Percentiles rank a stretch among this genome's conserved stretches.
These are phyloP conservation scores for Drosophila fulvimacula DNA, from an alignment of 2,888 invertebrate genomes.

Conservation along the genomic window DNA sequence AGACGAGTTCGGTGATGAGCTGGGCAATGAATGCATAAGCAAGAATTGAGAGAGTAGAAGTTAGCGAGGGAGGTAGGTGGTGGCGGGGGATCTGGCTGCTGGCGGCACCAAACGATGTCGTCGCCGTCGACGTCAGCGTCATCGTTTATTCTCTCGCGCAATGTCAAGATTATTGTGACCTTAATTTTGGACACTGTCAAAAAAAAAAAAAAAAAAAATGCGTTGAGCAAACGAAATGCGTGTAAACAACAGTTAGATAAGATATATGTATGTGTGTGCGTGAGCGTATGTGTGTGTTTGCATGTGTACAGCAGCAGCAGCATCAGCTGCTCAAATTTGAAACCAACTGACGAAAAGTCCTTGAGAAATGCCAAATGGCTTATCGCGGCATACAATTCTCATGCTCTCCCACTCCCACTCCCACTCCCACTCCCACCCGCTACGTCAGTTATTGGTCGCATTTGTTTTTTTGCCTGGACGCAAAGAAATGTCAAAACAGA, in stretches of 20 bases:
- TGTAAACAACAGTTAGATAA: conserved; percentile 48
- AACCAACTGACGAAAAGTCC: conserved; percentile 41
- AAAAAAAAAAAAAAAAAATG: too few relatives aligned
- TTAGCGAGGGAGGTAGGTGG: neutral
- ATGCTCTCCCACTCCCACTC: conserved; percentile 1
- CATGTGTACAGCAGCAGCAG: neutral
- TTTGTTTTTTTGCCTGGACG: conserved; percentile 22
- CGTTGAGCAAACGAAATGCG: conserved; percentile 35
- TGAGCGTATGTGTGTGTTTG: neutral
- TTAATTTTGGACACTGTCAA: conserved; percentile 64
- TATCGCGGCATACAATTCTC: conserved; percentile 27
- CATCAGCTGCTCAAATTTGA: conserved; percentile 10
- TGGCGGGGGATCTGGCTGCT: conserved; percentile 8
- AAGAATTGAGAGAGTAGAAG: neutral
- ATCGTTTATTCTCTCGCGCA: conserved; percentile 55
- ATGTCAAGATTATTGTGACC: conserved; percentile 76
- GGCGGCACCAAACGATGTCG: conserved; percentile 21
- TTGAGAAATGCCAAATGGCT: conserved; percentile 58
- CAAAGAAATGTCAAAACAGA: conserved; percentile 49
- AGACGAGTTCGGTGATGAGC: conserved; percentile 34
- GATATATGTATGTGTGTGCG: conserved; percentile 1
- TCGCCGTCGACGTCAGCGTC: conserved; percentile 21
- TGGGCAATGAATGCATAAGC: conserved; percentile 24
- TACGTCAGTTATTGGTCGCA: neutral
- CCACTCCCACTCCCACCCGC: neutral